Percentiles rank a stretch among this genome's conserved stretches.
These are phyloP conservation scores for Drosophila macrothrix DNA, from an alignment of 2,888 invertebrate species.

Conservation along the genomic window DNA sequence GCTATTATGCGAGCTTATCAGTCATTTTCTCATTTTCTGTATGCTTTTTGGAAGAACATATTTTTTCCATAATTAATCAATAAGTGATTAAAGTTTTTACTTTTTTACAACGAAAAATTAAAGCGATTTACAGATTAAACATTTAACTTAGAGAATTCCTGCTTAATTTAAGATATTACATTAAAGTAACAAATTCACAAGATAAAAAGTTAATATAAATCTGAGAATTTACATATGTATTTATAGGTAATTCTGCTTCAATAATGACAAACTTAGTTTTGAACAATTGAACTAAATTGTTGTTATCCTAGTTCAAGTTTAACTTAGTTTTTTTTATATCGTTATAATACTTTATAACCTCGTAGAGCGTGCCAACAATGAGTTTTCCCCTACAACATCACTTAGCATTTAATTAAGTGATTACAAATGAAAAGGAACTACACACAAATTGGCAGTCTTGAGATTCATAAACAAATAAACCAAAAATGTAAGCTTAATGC, in stretches of 20 bases:
- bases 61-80: conserved; percentile 7
- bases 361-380: neutral
- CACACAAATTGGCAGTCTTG: neutral
- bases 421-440: neutral
- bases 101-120: neutral
- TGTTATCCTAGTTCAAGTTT: neutral
- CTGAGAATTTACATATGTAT: too few species aligned
- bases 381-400: too few species aligned
- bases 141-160: neutral
- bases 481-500: conserved; percentile 28
- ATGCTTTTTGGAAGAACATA: conserved; percentile 19
- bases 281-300: neutral
- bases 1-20: conserved; percentile 67
- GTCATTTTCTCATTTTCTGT: conserved; percentile 14
- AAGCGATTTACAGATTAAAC: neutral
- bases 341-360: neutral
- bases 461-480: neutral
- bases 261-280: neutral
- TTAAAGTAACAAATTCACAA: neutral
- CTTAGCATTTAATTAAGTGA: neutral
- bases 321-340: neutral
- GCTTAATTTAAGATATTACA: neutral
- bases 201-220: neutral
- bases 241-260: neutral
- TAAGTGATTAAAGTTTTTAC: neutral